phyloP scores from a whole-genome alignment of 2,113 vertebrate genomes.

The Eleginops maclovinus region DNA sequence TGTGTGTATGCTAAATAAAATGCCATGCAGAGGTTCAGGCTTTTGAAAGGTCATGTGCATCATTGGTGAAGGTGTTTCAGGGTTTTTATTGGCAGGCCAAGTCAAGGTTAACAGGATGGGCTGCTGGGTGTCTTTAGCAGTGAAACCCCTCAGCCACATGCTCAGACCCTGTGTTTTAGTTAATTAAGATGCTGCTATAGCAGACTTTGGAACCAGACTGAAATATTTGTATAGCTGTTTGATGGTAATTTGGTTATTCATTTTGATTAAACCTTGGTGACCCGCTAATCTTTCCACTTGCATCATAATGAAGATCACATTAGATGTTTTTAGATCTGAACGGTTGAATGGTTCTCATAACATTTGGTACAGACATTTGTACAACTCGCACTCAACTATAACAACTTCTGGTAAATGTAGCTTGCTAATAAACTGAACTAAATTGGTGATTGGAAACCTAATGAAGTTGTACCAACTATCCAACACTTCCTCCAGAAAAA shows the following conservation, averaged over 20 bases:
- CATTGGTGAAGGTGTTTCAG: conserved; percentile 57
- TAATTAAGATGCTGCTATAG: no score
- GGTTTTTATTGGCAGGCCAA: conserved; percentile 59
- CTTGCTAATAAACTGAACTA: not conserved
- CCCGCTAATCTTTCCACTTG: not conserved
- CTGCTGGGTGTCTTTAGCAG: conserved; percentile 12
- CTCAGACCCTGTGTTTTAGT: not conserved
- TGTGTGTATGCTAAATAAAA: conserved; percentile 62
- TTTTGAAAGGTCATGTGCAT: conserved; percentile 58
- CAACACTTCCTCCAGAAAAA: no score
- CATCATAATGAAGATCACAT: not conserved
- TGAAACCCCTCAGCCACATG: not conserved
- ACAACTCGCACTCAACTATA: not conserved
- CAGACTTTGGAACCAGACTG: no score
- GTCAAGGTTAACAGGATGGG: conserved; percentile 48
- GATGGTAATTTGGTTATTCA: no score
- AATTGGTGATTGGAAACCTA: not conserved
- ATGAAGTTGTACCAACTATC: not conserved
- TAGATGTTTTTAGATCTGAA: not conserved
- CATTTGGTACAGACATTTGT: not conserved
- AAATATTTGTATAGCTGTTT: not conserved
- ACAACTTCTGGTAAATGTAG: not conserved
- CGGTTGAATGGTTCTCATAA: not conserved
- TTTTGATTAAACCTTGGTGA: not conserved
- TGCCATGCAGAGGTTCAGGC: conserved; percentile 38